Evolutionary conservation across 2,888 invertebrate genomes (phyloP), one percentile per base, ranked within the genome.

Genomic region (Parnassius orleans): DNA sequence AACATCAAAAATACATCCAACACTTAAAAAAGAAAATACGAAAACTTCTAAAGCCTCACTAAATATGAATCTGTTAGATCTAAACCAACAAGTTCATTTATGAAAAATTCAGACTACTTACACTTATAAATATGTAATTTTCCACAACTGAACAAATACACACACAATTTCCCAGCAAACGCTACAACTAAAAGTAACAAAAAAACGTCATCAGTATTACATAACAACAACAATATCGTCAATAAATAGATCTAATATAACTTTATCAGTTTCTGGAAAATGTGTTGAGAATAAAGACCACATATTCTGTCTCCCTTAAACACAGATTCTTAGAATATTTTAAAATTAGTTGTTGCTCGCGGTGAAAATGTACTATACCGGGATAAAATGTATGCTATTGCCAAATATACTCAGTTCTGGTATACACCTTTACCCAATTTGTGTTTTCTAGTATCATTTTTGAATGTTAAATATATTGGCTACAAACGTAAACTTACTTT

Each of bases 211-310:
- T 12, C 47, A 1, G 14, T 3, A 47, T 14, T 47, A 47, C 1
- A 12, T n/a, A 47, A 14, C 47, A 47, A 9, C 5, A 19, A 9
- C 9, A 44, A 48, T 51, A 56, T n/a, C 33, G n/a, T 33, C 41
- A 48, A 55, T 12, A 53, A 47, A 41, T 53, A 53, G 5, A 12
- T 11, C 46, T 9, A 46, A 55, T 12, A 46, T 1, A 55, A 57
- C 50, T 10, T 19, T 42, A 51, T 7, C 5, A 19, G 12, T 0
- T 15, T 5, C 19, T 41, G 61, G 47, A 56, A 57, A 57, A n/a
- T 87, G 86, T 67, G 74, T 84, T 9, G 83, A 84, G 63, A 77
- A 80, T 56, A 64, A 72, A 10, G 80, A 80, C 50, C 74, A 78
- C 41, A 69, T 86, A 58, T 77, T 86, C 58, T 87, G 87, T 69